Conservation (phyloP, 2,888 invertebrate species). For the Andrena haemorrhoa region DNA sequence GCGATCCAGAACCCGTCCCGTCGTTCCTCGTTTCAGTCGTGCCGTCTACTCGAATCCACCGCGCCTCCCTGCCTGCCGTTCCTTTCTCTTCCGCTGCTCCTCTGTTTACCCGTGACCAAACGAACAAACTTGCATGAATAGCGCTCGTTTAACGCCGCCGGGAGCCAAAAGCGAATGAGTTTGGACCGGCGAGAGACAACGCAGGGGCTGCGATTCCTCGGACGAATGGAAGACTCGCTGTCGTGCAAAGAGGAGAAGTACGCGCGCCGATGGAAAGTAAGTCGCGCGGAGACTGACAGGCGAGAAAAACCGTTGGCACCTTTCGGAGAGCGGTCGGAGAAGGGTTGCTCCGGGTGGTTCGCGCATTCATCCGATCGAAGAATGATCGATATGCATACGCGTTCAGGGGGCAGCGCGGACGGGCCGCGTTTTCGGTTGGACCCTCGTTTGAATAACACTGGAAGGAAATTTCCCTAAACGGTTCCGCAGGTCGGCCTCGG, state of each 20-base stretch:
- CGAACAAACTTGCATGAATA: constrained; percentile 77
- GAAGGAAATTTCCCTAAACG: constrained; percentile 84
- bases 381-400: constrained; percentile 84
- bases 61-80: not conserved
- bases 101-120: constrained; percentile 61
- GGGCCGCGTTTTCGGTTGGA: constrained; percentile 77
- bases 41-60: not conserved
- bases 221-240: constrained; percentile 31
- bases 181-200: constrained; percentile 1
- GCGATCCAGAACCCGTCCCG: not conserved
- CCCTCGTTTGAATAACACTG: constrained; percentile 84
- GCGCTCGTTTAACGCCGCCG: constrained; percentile 74
- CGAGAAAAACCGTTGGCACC: constrained; percentile 77
- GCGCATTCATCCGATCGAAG: constrained; percentile 79
- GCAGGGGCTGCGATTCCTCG: not conserved
- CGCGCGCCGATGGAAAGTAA: not conserved
- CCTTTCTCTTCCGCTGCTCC: not conserved
- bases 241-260: not conserved
- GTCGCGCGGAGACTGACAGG: constrained; percentile 37
- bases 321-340: constrained; percentile 53
- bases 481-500: constrained; percentile 79
- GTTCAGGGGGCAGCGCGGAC: constrained; percentile 52
- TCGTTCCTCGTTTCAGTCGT: constrained; percentile 11
- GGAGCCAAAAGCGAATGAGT: constrained; percentile 61
- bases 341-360: constrained; percentile 70